A percentile compares a stretch with the other conserved stretches of the same genome.
Conservation (phyloP, 2,113 vertebrate species). For the Elgaria multicarinata region DNA sequence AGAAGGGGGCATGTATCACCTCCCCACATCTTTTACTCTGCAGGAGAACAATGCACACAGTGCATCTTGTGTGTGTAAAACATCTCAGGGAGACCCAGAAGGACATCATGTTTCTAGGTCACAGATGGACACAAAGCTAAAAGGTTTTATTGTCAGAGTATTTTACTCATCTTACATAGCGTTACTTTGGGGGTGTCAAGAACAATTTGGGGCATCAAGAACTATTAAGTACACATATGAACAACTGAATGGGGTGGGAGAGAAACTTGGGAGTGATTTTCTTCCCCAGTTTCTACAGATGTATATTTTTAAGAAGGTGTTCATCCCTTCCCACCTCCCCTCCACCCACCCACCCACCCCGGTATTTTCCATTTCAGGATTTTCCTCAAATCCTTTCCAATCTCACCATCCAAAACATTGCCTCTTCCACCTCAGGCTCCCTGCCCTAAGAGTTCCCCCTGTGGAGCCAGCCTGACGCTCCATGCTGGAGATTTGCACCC, state of each 20-base stretch:
- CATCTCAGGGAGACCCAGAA: neutral
- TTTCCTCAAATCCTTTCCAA: neutral
- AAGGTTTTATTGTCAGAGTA: neutral
- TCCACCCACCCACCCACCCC: too few species aligned
- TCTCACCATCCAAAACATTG: neutral
- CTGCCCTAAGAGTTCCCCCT: too few species aligned
- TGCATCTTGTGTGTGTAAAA: neutral
- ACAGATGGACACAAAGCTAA: neutral
- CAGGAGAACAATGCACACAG: neutral
- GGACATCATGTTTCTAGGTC: neutral
- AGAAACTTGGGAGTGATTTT: neutral
- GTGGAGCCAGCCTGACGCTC: neutral
- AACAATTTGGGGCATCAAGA: neutral
- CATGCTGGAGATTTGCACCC: neutral
- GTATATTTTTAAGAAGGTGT: neutral
- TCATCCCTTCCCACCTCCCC: too few species aligned
- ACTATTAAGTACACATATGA: neutral
- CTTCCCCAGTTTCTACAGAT: neutral
- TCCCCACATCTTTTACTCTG: neutral
- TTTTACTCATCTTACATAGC: neutral
- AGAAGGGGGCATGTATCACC: too few species aligned
- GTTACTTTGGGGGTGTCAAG: neutral
- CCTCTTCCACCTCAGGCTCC: neutral
- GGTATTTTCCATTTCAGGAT: neutral
- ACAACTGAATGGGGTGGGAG: neutral